phyloP scores from a whole-genome alignment of 2,113 vertebrate species.

The Pomatostomus ruficeps region DNA sequence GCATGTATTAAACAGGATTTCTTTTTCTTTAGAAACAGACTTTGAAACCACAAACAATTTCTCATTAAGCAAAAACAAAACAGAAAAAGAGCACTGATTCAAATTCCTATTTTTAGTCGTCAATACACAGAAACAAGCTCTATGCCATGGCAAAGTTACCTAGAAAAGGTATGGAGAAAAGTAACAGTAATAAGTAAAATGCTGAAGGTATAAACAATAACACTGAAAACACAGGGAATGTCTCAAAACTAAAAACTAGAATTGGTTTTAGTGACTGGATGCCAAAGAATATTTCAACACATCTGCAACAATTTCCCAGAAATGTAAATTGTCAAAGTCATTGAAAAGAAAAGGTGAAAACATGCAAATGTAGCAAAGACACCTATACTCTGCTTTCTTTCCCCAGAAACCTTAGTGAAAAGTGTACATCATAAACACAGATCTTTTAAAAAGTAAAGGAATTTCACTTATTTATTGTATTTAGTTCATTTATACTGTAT shows the following conservation, averaged over 20 bases:
- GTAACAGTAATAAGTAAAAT: background rate
- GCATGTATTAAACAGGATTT: background rate
- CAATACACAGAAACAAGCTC: background rate
- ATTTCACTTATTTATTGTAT: background rate
- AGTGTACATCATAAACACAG: background rate
- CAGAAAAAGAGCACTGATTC: background rate
- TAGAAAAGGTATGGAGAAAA: background rate
- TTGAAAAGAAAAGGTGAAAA: background rate
- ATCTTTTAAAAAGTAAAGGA: background rate
- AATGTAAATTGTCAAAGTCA: background rate
- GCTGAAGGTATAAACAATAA: background rate
- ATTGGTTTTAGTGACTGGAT: background rate
- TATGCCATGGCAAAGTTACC: background rate
- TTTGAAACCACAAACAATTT: background rate
- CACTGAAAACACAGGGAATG: background rate
- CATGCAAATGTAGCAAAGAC: background rate
- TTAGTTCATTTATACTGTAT: background rate
- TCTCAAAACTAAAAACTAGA: background rate
- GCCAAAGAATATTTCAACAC: background rate
- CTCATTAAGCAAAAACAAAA: background rate
- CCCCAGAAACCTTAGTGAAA: background rate
- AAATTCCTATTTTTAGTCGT: background rate
- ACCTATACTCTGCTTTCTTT: background rate
- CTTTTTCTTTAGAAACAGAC: background rate
- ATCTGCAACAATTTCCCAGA: background rate